phyloP scores from a whole-genome alignment of 1,140 invertebrate species.

The Drosophila yakuba region DNA sequence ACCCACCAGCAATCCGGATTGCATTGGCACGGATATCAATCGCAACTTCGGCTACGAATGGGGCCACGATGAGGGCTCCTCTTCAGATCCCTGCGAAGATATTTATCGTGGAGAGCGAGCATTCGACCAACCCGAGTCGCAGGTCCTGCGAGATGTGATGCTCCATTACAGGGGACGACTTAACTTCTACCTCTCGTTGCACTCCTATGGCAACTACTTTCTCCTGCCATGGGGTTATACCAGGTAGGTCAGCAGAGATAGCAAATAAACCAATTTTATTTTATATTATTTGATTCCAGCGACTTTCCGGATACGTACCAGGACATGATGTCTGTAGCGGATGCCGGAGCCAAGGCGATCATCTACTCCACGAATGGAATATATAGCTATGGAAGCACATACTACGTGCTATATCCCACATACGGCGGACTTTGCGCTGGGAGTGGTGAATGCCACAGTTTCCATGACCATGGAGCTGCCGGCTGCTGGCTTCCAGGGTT shows the following conservation, averaged over 20 bases:
- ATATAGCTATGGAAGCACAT: constrained; percentile 88
- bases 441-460: constrained; percentile 86
- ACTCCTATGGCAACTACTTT: constrained; percentile 89
- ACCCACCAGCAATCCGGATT: constrained; percentile 31
- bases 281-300: constrained; percentile 1
- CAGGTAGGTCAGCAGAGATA: background rate
- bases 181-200: constrained; percentile 89
- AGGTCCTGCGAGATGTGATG: constrained; percentile 85
- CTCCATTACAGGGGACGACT: constrained; percentile 85
- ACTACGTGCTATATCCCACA: constrained; percentile 86
- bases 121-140: constrained; percentile 90
- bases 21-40: constrained; percentile 87
- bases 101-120: constrained; percentile 88
- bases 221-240: constrained; percentile 91
- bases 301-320: constrained; percentile 67
- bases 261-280: no score
- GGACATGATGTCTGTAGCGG: constrained; percentile 83
- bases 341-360: constrained; percentile 85
- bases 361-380: constrained; percentile 83
- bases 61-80: constrained; percentile 87
- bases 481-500: constrained; percentile 87
- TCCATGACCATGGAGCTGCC: constrained; percentile 90
- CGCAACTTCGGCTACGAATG: constrained; percentile 89
- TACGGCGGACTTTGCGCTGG: constrained; percentile 88
- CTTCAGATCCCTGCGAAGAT: constrained; percentile 87